Conservation (phyloP, 92 coral and sea anemone species). For the Palythoa heliodiscus region DNA sequence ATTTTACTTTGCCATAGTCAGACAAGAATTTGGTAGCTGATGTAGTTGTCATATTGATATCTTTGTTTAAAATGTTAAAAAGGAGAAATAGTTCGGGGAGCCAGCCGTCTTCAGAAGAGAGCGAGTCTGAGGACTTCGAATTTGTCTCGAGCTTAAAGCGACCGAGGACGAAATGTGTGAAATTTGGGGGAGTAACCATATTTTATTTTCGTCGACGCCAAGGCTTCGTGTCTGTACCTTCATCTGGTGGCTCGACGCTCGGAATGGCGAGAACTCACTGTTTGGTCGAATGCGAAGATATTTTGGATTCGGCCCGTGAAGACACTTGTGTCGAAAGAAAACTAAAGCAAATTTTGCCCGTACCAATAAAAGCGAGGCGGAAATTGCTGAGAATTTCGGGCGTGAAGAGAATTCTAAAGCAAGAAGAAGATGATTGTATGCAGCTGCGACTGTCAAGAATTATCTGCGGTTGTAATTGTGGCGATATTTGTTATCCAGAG, state of each 20-base stretch:
- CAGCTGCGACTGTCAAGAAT: conserved; percentile 87
- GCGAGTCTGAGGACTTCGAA: conserved; percentile 58
- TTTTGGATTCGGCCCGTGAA: conserved; percentile 42
- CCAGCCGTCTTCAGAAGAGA: conserved; percentile 39
- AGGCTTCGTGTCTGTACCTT: conserved; percentile 94
- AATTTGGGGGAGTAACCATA: conserved; percentile 81
- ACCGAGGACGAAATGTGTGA: conserved; percentile 63
- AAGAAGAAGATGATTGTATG: conserved; percentile 83
- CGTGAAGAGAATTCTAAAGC: conserved; percentile 77
- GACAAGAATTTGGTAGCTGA: conserved; percentile 32
- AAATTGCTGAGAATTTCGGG: conserved; percentile 82
- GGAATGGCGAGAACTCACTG: conserved; percentile 92
- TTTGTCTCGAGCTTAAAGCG: conserved; percentile 39
- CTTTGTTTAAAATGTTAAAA: conserved; percentile 59
- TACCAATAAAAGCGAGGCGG: conserved; percentile 81
- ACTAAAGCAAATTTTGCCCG: conserved; percentile 63
- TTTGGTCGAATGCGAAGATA: conserved; percentile 65
- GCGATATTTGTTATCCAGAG: conserved; percentile 86
- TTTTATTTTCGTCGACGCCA: conserved; percentile 91
- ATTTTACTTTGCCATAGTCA: conserved; percentile 29
- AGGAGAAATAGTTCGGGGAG: conserved; percentile 67
- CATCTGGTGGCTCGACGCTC: conserved; percentile 90
- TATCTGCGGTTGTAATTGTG: conserved; percentile 94
- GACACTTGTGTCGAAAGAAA: conserved; percentile 41
- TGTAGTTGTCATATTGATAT: neutral